phyloP scores from a whole-genome alignment of 92 coral and sea anemone species.

The Paramuricea clavata region DNA sequence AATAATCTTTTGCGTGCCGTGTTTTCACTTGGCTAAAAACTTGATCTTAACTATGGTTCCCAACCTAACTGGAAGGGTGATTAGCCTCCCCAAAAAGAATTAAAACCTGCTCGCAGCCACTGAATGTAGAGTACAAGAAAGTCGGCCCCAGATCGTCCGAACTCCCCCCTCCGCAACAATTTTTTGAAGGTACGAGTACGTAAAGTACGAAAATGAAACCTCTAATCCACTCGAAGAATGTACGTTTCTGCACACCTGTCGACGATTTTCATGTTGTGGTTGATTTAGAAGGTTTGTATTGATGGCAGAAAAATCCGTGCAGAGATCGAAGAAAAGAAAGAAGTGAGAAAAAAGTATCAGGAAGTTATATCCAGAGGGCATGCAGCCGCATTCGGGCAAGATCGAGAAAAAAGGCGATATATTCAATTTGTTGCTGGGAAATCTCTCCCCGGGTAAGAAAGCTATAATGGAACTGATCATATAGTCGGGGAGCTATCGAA shows the following conservation, averaged over 20 bases:
- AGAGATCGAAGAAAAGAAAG: conserved; percentile 81
- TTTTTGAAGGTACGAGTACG: no score
- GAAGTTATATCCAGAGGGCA: conserved; percentile 86
- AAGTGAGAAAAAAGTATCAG: conserved; percentile 80
- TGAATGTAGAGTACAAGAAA: no score
- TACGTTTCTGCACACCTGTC: conserved; percentile 77
- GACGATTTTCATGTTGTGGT: conserved; percentile 84
- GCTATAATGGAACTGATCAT: conserved; percentile 78
- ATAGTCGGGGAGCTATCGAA: conserved; percentile 83
- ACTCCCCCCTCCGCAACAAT: no score
- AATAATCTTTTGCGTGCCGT: no score
- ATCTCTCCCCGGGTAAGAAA: conserved; percentile 82
- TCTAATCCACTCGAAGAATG: conserved; percentile 88
- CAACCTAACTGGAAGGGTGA: no score
- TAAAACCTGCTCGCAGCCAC: no score
- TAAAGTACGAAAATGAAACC: conserved; percentile 74
- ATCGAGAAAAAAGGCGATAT: conserved; percentile 89
- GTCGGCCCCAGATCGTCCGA: no score
- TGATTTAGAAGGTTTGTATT: conserved; percentile 82
- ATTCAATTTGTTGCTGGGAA: conserved; percentile 84
- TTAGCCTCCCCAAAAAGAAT: no score
- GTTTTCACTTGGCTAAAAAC: no score
- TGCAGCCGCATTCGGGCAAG: conserved; percentile 82
- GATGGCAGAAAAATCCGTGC: conserved; percentile 87
- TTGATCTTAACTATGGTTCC: no score